A percentile compares a stretch with the other conserved stretches of the same genome.
Evolutionary conservation across 2,113 vertebrate genomes (phyloP).

Genomic region (Phylloscopus trochilus): DNA sequence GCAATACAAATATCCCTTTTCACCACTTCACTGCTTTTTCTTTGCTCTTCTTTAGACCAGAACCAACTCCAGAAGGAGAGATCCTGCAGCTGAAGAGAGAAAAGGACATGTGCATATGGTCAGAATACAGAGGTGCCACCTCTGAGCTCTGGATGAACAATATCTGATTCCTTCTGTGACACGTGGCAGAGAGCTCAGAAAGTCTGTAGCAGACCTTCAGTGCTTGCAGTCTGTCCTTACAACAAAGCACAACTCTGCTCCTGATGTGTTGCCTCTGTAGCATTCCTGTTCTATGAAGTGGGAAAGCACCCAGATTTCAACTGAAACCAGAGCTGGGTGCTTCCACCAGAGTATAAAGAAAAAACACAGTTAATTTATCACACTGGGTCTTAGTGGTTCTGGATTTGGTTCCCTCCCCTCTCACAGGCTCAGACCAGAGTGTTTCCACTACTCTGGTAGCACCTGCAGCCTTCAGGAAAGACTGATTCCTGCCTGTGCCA

Average conservation of each 20-base stretch:
- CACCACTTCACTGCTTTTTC: not conserved
- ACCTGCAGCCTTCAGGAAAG: not conserved
- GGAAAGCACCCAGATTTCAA: not conserved
- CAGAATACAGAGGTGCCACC: not conserved
- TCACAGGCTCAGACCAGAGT: not conserved
- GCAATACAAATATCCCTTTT: not conserved
- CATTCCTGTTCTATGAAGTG: not conserved
- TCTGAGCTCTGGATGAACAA: rapidly evolving
- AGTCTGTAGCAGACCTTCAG: not conserved
- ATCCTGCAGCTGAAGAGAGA: not conserved
- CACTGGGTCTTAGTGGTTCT: rapidly evolving
- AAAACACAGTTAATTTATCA: not conserved
- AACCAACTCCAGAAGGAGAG: not conserved
- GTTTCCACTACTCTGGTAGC: not conserved
- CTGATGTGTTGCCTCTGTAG: not conserved
- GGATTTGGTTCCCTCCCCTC: not conserved
- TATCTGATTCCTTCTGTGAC: not conserved
- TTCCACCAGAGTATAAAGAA: not conserved
- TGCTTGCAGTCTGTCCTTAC: rapidly evolving
- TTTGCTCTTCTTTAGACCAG: not conserved
- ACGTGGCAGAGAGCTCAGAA: not conserved
- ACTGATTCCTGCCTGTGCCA: not conserved
- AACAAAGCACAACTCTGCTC: not conserved
- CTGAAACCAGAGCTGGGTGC: not conserved
- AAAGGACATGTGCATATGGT: not conserved